Base-by-base conservation (phyloP, 64 coral and sea anemone species). In the Platygyra sinensis region DNA sequence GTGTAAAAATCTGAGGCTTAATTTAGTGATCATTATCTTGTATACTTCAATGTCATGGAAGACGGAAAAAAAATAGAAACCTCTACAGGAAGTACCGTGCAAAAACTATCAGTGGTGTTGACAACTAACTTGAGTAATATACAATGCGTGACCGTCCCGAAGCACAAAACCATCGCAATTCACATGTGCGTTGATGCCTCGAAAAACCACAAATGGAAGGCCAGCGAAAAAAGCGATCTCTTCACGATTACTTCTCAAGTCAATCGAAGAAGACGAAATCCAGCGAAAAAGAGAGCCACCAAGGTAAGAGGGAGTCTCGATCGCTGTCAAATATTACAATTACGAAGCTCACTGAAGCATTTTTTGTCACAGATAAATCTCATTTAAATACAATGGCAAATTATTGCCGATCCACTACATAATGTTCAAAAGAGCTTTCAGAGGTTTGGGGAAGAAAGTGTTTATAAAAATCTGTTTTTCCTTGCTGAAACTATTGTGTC, bases 91-190 rank as follows among this genome's bases (percentile, higher is more conserved):
- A 46, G 42, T 46, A 46, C 42, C 5, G 42, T 46, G 38, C 75
- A 77, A 77, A 77, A 51, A 77, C 72, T 74, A 36, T 74, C 30
- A 74, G 72, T 74, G 72, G 30, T 74, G 72, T 74, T 74, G 72
- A 74, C 72, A 74, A 32, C 72, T 74, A 74, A 74, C 72, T 38
- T 46, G 42, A 46, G 42, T 46, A 46, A 46, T 46, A 6, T 46
- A 46, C 33, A 46, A 46, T 8, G 42, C 7, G 42, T 7, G 42
- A 46, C 42, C 7, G 42, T 46, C 42, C 4, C 42, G 5, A 46
- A 46, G 42, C 42, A 46, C 42, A 5, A 46, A 46, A 46, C 42
- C 4, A 46, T 46, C 0, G 42, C 42, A 46, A 46, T 46, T 46
- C 4, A 46, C 42, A 46, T 77, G 1, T 36, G 33, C 33, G 3